Percentiles rank a stretch among this genome's conserved stretches.
Evolutionary conservation across 2,113 vertebrate genomes (phyloP).

Genomic region (Colinus virginianus): DNA sequence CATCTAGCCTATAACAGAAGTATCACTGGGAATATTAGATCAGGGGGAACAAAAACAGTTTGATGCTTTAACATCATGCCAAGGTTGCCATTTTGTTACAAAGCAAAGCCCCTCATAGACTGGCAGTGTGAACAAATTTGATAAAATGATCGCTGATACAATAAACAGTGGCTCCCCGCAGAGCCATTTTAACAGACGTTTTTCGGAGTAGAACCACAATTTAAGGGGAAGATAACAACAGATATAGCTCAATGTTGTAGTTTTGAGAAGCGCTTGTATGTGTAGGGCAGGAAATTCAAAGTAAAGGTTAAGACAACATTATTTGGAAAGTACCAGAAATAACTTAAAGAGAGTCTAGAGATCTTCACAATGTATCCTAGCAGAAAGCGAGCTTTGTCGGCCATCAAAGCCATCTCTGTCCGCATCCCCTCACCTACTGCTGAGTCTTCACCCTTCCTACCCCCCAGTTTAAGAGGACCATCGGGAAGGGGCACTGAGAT

Average conservation of each 20-base stretch:
- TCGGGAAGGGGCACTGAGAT: fast-evolving
- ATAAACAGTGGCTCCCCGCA: not conserved
- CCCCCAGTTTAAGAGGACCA: not conserved
- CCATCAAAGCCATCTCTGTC: not conserved
- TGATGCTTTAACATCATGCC: fast-evolving
- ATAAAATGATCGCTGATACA: not conserved
- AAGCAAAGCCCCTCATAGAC: not conserved
- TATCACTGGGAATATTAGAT: not conserved
- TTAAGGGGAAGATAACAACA: conserved; percentile 45
- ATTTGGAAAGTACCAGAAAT: conserved; percentile 71
- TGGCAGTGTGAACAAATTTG: not conserved
- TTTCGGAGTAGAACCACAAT: conserved; percentile 54
- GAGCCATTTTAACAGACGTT: conserved; percentile 27
- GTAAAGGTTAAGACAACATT: conserved; percentile 68
- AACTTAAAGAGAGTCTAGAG: not conserved
- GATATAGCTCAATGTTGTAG: not conserved
- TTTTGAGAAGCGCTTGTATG: not conserved
- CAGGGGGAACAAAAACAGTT: not conserved
- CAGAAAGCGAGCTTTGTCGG: not conserved
- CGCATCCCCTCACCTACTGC: not conserved
- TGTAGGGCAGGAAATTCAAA: conserved; percentile 56
- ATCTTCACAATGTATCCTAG: conserved; percentile 8
- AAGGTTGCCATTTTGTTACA: not conserved
- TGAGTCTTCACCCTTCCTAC: not conserved
- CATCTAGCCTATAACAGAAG: not conserved